Conservation (phyloP, 2,888 invertebrate species). For the Monopis laevigella region DNA sequence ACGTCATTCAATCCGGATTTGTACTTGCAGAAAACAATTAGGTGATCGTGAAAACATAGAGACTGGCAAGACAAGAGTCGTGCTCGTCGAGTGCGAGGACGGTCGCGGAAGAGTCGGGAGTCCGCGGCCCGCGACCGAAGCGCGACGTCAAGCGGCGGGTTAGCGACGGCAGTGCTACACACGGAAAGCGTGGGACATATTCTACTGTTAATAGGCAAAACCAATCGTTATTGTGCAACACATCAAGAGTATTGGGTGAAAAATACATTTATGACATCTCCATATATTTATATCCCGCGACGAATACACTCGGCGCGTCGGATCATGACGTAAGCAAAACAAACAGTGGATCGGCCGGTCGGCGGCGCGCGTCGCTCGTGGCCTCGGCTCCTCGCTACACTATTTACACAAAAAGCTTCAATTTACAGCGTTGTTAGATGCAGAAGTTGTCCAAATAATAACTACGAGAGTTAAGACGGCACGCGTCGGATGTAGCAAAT, state of each 20-base stretch:
- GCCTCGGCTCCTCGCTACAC: conserved; percentile 36
- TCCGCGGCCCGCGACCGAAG: conserved; percentile 7
- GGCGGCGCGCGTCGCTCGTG: conserved; percentile 29
- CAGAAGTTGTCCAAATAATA: conserved; percentile 56
- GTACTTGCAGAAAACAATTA: conserved; percentile 64
- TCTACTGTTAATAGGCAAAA: conserved; percentile 38
- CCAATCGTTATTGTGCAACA: conserved; percentile 43
- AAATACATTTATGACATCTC: conserved; percentile 52
- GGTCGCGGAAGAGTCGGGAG: not conserved
- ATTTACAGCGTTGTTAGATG: conserved; percentile 66
- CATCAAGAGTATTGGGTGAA: conserved; percentile 67
- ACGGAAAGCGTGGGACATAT: too few species aligned
- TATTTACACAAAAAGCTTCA: conserved; percentile 64
- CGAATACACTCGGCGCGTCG: too few species aligned
- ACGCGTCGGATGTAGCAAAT: conserved; percentile 4
- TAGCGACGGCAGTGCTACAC: not conserved
- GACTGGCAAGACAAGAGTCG: conserved; percentile 62
- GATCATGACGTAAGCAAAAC: conserved; percentile 66
- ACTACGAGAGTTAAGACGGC: conserved; percentile 52
- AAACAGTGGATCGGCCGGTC: conserved; percentile 52
- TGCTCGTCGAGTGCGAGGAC: conserved; percentile 41
- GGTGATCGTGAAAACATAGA: conserved; percentile 62
- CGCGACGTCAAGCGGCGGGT: conserved; percentile 5
- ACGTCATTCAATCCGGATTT: conserved; percentile 65
- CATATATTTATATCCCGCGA: not conserved